phyloP scores from a whole-genome alignment of 2,888 invertebrate genomes.

The Coenonympha arcania region DNA sequence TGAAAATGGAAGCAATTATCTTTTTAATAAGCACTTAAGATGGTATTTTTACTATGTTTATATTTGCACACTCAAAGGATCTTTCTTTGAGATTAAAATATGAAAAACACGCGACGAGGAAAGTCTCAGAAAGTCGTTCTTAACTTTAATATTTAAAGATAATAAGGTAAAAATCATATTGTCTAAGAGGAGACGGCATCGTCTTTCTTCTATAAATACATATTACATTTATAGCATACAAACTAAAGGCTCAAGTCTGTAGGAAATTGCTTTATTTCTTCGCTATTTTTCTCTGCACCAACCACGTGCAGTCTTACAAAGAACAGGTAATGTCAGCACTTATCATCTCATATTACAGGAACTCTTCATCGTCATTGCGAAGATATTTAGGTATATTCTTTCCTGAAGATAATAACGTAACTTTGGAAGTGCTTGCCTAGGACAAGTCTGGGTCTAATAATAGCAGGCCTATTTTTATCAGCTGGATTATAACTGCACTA shows the following conservation, averaged over 20 bases:
- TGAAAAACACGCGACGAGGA: neutral
- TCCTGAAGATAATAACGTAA: no score
- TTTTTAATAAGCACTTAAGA: neutral
- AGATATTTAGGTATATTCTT: no score
- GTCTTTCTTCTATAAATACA: no score
- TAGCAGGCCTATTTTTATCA: no score
- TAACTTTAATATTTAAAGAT: conserved; percentile 1
- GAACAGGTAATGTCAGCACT: no score
- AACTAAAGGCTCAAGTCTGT: neutral
- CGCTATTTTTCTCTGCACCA: neutral
- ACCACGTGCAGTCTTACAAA: no score
- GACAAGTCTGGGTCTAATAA: no score
- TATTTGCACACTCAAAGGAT: neutral
- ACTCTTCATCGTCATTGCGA: no score
- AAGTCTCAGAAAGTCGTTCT: neutral
- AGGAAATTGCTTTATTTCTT: neutral
- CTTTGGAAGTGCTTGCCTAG: no score
- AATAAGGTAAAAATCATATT: conserved; percentile 1
- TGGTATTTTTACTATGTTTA: neutral
- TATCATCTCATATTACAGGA: no score
- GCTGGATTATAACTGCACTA: no score
- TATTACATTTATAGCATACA: neutral
- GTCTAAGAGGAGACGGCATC: neutral
- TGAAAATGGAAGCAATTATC: neutral
- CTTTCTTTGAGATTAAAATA: neutral